Conservation (phyloP, 1,140 invertebrate genomes). For the Dysdera silvatica region DNA sequence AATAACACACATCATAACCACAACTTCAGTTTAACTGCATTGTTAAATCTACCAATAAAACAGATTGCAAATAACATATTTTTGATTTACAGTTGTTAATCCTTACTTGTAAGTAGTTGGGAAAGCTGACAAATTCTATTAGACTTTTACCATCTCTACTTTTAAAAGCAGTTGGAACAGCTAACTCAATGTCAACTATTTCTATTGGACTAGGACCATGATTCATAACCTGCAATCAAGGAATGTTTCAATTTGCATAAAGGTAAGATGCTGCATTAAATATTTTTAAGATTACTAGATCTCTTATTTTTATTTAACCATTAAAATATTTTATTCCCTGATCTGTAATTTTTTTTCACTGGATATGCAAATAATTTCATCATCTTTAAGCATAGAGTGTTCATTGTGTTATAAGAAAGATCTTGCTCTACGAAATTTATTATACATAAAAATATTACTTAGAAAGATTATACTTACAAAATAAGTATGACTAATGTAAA, state of each 20-base stretch:
- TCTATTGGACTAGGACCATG: slow-evolving; percentile 24
- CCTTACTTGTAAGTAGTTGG: slow-evolving; percentile 19
- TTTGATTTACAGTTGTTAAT: background rate
- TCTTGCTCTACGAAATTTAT: background rate
- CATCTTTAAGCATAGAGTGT: background rate
- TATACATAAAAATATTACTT: background rate
- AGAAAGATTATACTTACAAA: slow-evolving; percentile 16
- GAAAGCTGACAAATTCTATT: slow-evolving; percentile 13
- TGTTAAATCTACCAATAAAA: background rate
- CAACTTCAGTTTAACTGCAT: background rate
- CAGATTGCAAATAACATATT: background rate
- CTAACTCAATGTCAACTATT: slow-evolving; percentile 9
- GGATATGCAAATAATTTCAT: background rate
- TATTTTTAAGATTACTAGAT: background rate
- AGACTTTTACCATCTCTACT: background rate
- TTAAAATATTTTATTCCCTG: background rate
- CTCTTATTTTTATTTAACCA: background rate
- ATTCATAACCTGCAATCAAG: slow-evolving; percentile 12
- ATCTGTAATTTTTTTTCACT: background rate
- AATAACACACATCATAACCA: background rate
- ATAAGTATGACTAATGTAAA: slow-evolving; percentile 19
- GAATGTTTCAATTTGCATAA: background rate
- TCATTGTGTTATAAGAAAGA: background rate
- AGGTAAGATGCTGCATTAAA: background rate
- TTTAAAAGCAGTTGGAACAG: slow-evolving; percentile 11